Conservation (phyloP, 2,888 invertebrate genomes). For the Anthoptus insignis region DNA sequence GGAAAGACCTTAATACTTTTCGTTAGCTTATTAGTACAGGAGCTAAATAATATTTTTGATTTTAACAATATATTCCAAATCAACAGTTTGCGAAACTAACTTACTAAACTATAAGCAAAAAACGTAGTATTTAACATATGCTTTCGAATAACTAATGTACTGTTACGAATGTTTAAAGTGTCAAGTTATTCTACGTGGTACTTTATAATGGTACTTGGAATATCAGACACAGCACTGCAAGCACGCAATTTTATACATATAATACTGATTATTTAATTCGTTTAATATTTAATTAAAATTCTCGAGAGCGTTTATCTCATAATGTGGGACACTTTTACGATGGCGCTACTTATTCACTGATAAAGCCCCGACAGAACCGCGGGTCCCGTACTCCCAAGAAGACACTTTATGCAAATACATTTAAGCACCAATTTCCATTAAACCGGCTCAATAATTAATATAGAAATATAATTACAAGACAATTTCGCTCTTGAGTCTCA, state of each 20-base stretch:
- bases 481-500: constrained; percentile 79
- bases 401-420: constrained; percentile 75
- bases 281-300: constrained; percentile 87
- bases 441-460: constrained; percentile 72
- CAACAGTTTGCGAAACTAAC: constrained; percentile 64
- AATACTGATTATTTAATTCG: constrained; percentile 87
- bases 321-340: constrained; percentile 87
- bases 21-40: constrained; percentile 15
- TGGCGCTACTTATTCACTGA: constrained; percentile 83
- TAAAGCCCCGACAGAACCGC: constrained; percentile 72
- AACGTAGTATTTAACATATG: constrained; percentile 62
- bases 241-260: constrained; percentile 83
- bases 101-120: constrained; percentile 55
- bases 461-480: constrained; percentile 85
- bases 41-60: constrained; percentile 17
- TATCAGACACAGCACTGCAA: constrained; percentile 70
- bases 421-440: constrained; percentile 79
- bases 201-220: constrained; percentile 71
- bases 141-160: constrained; percentile 56
- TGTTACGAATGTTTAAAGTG: constrained; percentile 60
- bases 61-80: constrained; percentile 51
- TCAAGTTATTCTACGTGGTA: constrained; percentile 68
- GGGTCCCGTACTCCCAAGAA: constrained; percentile 72
- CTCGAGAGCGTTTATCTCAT: constrained; percentile 84
- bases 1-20: constrained; percentile 26